Base-by-base conservation (phyloP, 2,888 invertebrate species). In the Aromia moschata region DNA sequence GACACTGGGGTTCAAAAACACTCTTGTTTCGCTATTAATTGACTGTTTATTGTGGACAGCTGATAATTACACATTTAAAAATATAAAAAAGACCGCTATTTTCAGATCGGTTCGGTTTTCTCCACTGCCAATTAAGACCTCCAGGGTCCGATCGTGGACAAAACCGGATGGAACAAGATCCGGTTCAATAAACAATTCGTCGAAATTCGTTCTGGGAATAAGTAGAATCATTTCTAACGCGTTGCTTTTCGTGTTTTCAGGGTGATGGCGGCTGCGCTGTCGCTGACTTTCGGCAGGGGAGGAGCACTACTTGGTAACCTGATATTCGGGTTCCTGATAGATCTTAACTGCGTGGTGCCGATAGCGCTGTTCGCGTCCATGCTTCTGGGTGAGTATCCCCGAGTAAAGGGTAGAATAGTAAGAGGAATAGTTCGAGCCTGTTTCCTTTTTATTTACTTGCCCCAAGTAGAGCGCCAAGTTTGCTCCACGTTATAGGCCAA, bases 211-310 rank as follows among this genome's bases (percentile, higher is more conserved):
- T n/a, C n/a, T n/a, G n/a, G n/a, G n/a, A n/a, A n/a, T n/a, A n/a
- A n/a, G n/a, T n/a, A n/a, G n/a, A n/a, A n/a, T n/a, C n/a, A n/a
- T n/a, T n/a, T n/a, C n/a, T n/a, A n/a, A n/a, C n/a, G n/a, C n/a
- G n/a, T n/a, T n/a, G n/a, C n/a, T n/a, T n/a, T n/a, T n/a, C n/a
- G n/a, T n/a, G 43, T 60, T 77, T 79, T 51, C 79, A 91, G 92
- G 83, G 91, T 92, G 75, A 91, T 92, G 91, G 92, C 91, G 30
- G 91, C 91, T 18, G 91, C 91, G 37, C 81, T 92, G 37, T 91
- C 91, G 9, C 83, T 91, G 62, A 91, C 91, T 11, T 90, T 90
- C 78, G 92, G 92, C 55, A 85, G 92, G 83, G 86, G 89, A 64
- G 92, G 92, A 45, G 91, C 91, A 64, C 82, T 92, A 54, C 79